Conservation (phyloP, 30 jellyfish, hydroid and myxozoan species). For the Chironex yamaguchii region DNA sequence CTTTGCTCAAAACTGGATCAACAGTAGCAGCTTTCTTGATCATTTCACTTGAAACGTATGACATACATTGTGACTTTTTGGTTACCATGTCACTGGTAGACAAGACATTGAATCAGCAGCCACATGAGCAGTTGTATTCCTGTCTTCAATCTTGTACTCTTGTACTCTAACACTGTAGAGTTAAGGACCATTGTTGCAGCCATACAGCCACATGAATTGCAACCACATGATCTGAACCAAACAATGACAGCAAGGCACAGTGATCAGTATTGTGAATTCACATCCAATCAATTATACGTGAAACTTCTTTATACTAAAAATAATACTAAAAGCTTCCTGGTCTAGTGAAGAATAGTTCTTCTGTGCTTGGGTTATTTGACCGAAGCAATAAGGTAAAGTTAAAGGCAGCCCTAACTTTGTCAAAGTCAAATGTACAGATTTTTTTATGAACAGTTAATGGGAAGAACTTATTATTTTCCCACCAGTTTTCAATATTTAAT, state of each 20-base stretch:
- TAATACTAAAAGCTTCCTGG: background rate
- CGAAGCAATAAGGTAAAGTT: too few species aligned
- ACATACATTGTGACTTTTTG: background rate
- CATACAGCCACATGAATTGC: background rate
- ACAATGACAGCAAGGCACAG: background rate
- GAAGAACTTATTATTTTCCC: too few species aligned
- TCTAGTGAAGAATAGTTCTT: background rate
- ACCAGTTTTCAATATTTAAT: too few species aligned
- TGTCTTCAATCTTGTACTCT: background rate
- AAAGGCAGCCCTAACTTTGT: too few species aligned
- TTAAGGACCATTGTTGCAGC: background rate
- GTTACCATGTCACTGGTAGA: background rate
- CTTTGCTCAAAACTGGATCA: background rate
- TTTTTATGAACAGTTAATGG: too few species aligned
- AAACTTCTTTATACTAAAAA: background rate
- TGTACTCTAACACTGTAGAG: background rate
- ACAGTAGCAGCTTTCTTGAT: background rate
- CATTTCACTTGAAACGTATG: background rate
- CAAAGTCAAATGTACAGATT: too few species aligned
- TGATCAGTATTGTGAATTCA: background rate
- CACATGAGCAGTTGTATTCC: background rate
- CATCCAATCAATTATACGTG: background rate
- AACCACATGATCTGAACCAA: background rate
- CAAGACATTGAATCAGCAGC: background rate
- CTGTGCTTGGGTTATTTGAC: background rate